Percentiles rank a stretch among this genome's conserved stretches.
phyloP scores from a whole-genome alignment of 1,140 invertebrate genomes.

The Megathymus violae region DNA sequence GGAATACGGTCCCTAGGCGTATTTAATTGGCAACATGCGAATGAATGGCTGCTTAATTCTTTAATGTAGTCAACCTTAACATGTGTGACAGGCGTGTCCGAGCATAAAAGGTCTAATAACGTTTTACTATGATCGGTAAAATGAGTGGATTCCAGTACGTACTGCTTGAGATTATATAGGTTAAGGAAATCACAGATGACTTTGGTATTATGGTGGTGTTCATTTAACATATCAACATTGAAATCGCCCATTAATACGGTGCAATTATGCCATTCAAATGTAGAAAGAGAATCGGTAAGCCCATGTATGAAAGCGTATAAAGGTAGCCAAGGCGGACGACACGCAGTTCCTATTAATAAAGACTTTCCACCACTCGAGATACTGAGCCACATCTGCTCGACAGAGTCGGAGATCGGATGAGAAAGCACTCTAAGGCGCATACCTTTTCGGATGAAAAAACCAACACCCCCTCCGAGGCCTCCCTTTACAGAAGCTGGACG shows the following conservation, averaged over 20 bases:
- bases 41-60: conserved; percentile 3
- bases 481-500: neutral
- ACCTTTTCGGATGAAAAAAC: neutral
- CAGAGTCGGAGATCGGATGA: neutral
- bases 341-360: too few species aligned
- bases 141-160: conserved; percentile 21
- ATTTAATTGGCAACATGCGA: neutral
- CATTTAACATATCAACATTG: conserved; percentile 3
- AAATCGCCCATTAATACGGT: neutral
- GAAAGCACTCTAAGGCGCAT: neutral
- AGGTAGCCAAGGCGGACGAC: too few species aligned
- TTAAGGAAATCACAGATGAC: conserved; percentile 1
- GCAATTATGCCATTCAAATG: neutral
- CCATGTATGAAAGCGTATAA: neutral
- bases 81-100: neutral
- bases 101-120: conserved; percentile 21
- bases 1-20: too few species aligned
- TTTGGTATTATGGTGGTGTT: neutral
- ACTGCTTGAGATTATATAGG: too few species aligned
- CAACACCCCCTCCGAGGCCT: neutral
- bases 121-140: conserved; percentile 24
- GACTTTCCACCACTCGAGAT: too few species aligned
- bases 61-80: conserved; percentile 1
- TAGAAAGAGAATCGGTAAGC: neutral
- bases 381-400: neutral